Percentiles rank a stretch among this genome's conserved stretches.
These are phyloP conservation scores for Pilophorus perplexus DNA, from an alignment of 2,888 invertebrate genomes.

Conservation along the genomic window DNA sequence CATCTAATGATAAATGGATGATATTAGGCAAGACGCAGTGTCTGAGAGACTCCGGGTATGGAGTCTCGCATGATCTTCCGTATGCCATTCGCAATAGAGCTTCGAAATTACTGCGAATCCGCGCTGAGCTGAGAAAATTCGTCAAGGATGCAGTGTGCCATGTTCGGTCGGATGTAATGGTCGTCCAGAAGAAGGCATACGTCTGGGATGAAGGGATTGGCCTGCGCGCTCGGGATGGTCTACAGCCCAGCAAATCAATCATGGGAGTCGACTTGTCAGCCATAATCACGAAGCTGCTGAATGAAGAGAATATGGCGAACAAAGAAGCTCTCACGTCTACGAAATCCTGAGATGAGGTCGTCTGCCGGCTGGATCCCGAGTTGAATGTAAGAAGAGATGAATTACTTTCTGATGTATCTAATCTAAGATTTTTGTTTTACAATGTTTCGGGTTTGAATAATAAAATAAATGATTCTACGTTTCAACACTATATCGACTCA, in stretches of 20 bases:
- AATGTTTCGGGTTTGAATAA: background rate
- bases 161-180: background rate
- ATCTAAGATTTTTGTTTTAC: slow-evolving; percentile 1
- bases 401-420: too few relatives aligned
- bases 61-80: too few relatives aligned
- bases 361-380: slow-evolving; percentile 2
- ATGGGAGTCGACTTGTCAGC: background rate
- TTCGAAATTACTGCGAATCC: background rate
- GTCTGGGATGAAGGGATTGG: slow-evolving; percentile 8
- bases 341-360: background rate
- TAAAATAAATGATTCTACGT: slow-evolving; percentile 1
- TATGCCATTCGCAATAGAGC: background rate
- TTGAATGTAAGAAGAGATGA: background rate
- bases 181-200: background rate
- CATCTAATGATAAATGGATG: too few relatives aligned
- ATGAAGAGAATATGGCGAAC: background rate
- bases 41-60: background rate
- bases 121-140: background rate
- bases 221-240: background rate
- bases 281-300: background rate
- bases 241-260: background rate
- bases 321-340: background rate
- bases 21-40: background rate
- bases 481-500: background rate
- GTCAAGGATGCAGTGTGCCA: background rate